Conservation (phyloP, 2,113 vertebrate genomes). For the Otolemur garnettii region DNA sequence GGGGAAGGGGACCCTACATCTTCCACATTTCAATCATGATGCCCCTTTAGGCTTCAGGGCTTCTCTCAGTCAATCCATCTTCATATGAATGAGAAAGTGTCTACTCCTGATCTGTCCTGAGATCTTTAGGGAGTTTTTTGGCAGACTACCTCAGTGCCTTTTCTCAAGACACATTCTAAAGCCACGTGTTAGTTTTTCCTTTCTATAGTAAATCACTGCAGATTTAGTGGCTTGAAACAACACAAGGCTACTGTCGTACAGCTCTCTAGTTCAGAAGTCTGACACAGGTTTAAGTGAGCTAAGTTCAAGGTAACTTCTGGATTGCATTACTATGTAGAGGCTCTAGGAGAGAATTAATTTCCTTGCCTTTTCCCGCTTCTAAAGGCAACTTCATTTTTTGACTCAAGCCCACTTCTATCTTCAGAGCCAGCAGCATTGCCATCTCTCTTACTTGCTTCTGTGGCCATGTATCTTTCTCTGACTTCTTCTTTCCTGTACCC, state of each 20-base stretch:
- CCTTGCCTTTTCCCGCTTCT: not conserved
- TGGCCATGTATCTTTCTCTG: not conserved
- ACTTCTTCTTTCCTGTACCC: no score
- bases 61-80: not conserved
- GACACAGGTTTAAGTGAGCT: not conserved
- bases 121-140: not conserved
- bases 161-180: not conserved
- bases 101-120: not conserved
- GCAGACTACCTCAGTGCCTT: not conserved
- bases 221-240: no score
- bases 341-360: not conserved
- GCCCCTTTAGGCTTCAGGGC: not conserved
- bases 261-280: not conserved
- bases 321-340: not conserved
- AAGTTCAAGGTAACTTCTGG: not conserved
- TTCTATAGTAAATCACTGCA: not conserved
- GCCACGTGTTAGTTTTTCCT: not conserved
- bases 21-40: not conserved
- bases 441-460: not conserved
- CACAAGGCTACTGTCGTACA: not conserved
- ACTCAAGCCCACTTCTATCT: not conserved
- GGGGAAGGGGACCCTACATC: no score
- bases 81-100: not conserved
- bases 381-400: not conserved
- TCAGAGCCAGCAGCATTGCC: not conserved